These are phyloP conservation scores for Botia almorhae DNA, from an alignment of 2,797 vertebrate species.

Conservation along the genomic window DNA sequence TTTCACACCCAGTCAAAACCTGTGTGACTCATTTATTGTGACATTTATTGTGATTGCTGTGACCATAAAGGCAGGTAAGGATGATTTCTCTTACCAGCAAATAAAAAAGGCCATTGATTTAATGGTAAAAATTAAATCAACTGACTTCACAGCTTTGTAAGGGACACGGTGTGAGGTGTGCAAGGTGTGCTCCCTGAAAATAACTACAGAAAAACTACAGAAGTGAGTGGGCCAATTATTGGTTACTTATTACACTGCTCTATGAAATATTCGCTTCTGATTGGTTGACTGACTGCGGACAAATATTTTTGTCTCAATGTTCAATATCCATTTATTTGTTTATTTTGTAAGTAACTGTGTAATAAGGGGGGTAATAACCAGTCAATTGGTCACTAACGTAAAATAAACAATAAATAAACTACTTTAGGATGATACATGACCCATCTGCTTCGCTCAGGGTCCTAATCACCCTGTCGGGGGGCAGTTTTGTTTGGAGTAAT, in stretches of 20 bases:
- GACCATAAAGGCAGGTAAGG: background rate
- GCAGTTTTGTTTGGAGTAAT: background rate
- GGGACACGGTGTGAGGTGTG: background rate
- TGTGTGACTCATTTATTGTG: background rate
- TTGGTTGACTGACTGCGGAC: background rate
- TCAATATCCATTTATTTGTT: background rate
- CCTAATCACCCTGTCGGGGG: background rate
- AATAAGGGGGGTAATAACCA: background rate
- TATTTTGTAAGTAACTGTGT: background rate
- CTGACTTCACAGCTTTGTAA: background rate
- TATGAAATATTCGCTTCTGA: background rate
- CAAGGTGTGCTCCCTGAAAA: background rate
- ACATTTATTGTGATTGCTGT: background rate
- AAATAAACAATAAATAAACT: background rate
- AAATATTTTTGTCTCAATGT: background rate
- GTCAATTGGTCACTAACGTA: background rate
- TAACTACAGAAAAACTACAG: background rate
- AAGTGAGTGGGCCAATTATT: background rate
- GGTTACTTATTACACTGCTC: background rate
- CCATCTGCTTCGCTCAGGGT: background rate
- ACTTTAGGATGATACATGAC: background rate
- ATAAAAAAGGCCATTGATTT: constrained; percentile 1
- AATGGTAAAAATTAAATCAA: constrained; percentile 20
- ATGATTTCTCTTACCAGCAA: background rate
- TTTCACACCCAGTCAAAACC: background rate